Percentiles rank a stretch among this genome's conserved stretches.
Conservation (phyloP, 1,140 invertebrate genomes). For the Aphaenogaster ashmeadi region DNA sequence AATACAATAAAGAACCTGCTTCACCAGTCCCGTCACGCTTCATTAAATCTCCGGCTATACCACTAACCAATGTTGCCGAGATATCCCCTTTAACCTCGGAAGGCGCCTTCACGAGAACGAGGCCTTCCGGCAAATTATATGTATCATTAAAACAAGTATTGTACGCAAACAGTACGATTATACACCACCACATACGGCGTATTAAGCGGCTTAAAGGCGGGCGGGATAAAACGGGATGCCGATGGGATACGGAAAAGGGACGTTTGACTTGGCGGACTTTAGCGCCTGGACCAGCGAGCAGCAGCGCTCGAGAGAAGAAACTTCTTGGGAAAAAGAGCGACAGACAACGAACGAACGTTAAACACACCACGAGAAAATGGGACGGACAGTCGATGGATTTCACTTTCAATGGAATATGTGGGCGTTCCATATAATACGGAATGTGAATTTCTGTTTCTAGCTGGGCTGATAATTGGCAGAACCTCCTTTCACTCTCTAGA, state of each 20-base stretch:
- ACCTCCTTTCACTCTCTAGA: constrained; percentile 42
- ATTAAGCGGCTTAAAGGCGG: constrained; percentile 73
- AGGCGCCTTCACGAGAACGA: constrained; percentile 12
- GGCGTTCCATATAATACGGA: constrained; percentile 20
- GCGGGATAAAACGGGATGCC: constrained; percentile 50
- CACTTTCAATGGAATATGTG: background rate
- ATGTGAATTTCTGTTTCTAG: constrained; percentile 73
- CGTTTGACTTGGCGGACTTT: constrained; percentile 65
- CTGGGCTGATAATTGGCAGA: constrained; percentile 64
- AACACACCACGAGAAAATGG: constrained; percentile 2
- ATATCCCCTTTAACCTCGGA: background rate
- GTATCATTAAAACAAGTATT: constrained; percentile 68
- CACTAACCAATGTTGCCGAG: background rate
- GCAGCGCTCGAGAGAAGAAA: constrained; percentile 59
- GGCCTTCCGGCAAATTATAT: constrained; percentile 22
- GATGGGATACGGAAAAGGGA: constrained; percentile 43
- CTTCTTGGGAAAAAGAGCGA: constrained; percentile 20
- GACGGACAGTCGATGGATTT: constrained; percentile 27
- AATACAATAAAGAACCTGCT: background rate
- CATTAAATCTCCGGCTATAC: background rate
- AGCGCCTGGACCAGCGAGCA: constrained; percentile 56
- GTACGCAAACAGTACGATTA: constrained; percentile 81
- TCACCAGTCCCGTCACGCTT: constrained; percentile 1
- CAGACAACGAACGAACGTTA: constrained; percentile 28
- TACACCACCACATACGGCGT: constrained; percentile 69